These are phyloP conservation scores for Acanthaster planci DNA, from an alignment of 35 echinoderm and acorn worm genomes.

Conservation along the genomic window DNA sequence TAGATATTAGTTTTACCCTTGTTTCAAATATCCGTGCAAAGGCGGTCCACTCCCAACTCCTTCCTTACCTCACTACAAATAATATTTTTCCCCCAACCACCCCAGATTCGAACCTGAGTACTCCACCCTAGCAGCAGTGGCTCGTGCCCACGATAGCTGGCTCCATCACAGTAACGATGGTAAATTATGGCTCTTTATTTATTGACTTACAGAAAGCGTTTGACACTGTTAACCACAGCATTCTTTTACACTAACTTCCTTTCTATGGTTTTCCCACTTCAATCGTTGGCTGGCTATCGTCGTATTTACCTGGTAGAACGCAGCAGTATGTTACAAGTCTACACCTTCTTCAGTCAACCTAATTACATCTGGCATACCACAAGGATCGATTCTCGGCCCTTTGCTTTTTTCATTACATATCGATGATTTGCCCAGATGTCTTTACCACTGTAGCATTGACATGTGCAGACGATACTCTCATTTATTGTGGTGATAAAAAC, in stretches of 20 bases:
- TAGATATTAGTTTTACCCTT: neutral
- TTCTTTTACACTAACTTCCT: neutral
- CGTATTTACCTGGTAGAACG: neutral
- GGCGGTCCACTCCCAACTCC: neutral
- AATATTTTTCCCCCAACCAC: neutral
- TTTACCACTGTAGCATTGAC: neutral
- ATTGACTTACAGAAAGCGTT: no score
- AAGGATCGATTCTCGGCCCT: no score
- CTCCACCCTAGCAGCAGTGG: neutral
- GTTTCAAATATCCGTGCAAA: no score
- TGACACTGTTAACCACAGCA: neutral
- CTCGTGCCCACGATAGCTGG: no score
- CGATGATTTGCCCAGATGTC: neutral
- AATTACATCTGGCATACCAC: no score
- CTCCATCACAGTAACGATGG: no score
- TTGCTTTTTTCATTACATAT: neutral
- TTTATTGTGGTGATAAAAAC: conserved; percentile 9
- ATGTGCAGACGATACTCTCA: conserved; percentile 2
- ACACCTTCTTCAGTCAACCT: no score
- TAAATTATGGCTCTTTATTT: no score
- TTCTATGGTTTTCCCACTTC: neutral
- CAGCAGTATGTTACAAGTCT: no score
- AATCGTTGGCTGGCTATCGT: neutral
- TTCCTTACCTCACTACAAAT: no score
- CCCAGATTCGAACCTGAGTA: neutral